Percentiles rank a stretch among this genome's conserved stretches.
Evolutionary conservation across 2,888 invertebrate species (phyloP).

Genomic region (Chalcosyrphus nemorum): DNA sequence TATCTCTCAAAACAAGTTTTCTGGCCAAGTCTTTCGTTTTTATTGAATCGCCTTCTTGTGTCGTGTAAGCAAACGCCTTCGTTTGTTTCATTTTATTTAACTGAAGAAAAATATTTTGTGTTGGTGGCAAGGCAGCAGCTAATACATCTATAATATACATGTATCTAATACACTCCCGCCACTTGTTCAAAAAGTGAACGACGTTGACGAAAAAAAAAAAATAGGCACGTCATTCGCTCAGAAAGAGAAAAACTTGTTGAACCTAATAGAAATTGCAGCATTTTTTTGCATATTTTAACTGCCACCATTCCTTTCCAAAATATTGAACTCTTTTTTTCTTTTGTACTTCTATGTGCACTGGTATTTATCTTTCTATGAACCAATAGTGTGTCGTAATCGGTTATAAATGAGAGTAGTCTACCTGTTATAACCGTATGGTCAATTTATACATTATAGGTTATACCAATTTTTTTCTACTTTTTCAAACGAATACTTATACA

Average conservation of each 20-base stretch:
- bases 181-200: neutral
- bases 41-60: conserved; percentile 19
- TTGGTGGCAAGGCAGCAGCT: conserved; percentile 19
- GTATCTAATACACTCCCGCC: conserved; percentile 7
- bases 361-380: conserved; percentile 5
- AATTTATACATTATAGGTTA: neutral
- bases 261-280: conserved; percentile 1
- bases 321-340: conserved; percentile 6
- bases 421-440: neutral
- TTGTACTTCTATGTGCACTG: neutral
- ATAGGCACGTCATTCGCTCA: neutral
- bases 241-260: conserved; percentile 3
- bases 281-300: conserved; percentile 3
- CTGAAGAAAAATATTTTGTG: neutral
- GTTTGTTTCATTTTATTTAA: neutral
- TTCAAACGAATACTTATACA: neutral
- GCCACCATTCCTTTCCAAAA: conserved; percentile 14
- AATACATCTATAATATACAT: neutral
- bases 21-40: conserved; percentile 50
- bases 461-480: neutral
- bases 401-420: conserved; percentile 11
- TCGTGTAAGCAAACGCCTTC: neutral
- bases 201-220: conserved; percentile 6
- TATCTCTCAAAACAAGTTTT: conserved; percentile 56
- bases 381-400: conserved; percentile 1